Base-by-base conservation (phyloP, 1,140 invertebrate genomes). In the Berghia stephanieae region DNA sequence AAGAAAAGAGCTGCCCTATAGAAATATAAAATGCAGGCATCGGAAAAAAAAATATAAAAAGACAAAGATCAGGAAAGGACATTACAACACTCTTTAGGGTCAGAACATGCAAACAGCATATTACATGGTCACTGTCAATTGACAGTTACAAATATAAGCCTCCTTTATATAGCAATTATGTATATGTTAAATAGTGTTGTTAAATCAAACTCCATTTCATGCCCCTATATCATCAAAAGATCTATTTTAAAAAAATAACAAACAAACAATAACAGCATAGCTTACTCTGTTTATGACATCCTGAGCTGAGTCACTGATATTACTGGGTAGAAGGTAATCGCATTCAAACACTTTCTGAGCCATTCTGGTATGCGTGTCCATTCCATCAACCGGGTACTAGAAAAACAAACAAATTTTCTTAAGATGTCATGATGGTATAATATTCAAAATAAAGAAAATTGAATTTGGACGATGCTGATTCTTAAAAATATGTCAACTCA, bases 341-440 rank as follows among this genome's bases (percentile, higher is more conserved):
- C 84, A 85, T 52, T 87, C 83, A 78, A 82, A 80, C n/a, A 89
- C 84, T 66, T 80, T 79, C 78, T 85, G 81, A 5, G 86, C 83
- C 88, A 90, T 90, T 57, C 86, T 83, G 43, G 84, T 84, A 79
- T 89, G 88, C 75, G 88, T 84, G 67, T 79, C 80, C 21, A 85
- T 85, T 24, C 86, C 88, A 70, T 87, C 85, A 3, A 88, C 83
- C 46, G 88, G 88, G 77, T 89, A 89, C 85, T 89, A 71, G 5
- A 83, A 73, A 57, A 13, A 73, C 10, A n/a, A 49, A 49, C 10
- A 10, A 49, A 49, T 13, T 13, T 13, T 49, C 10, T 10, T 13
- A 49, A 49, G 46, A 49, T n/a, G n/a, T 49, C 46, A 49, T 13
- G 10, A 13, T 49, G 46, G n/a, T 49, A n/a, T 49, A n/a, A n/a